Evolutionary conservation across 2,113 vertebrate species (phyloP), one percentile per base, ranked within the genome.

Genomic region (Festucalex cinctus): DNA sequence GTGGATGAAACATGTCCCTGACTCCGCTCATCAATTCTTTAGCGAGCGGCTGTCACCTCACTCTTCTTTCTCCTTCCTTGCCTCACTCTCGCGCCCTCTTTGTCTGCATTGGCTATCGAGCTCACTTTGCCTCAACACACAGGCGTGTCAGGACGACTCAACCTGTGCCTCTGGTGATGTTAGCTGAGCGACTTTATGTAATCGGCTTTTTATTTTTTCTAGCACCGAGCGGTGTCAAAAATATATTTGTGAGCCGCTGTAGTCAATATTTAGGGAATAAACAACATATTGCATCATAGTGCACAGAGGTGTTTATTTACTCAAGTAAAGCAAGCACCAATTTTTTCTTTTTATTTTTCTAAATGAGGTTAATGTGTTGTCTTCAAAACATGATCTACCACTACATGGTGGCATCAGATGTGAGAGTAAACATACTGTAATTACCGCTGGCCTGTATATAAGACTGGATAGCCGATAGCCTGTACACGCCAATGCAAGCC

Each of bases 11-110:
- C 84, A 86, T 89, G 89, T 87, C 81, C 80, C 77, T 79, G 78
- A 65, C 75, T 74, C 81, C 68, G 22, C 81, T 86, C 88, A 90
- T 90, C 88, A 88, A 89, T 91, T 88, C 82, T 88, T 82, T 58
- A 85, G 85, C 75, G 86, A 89, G 85, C 85, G 85, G 83, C 83
- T 80, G 81, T 86, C 83, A 78, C 69, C 71, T 85, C 71, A 37
- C 77, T 76, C 71, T 73, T 77, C 74, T 65, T 65, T 68, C 63
- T 70, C 66, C 60, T 57, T 78, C 62, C 59, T 77, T 32, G 32
- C 63, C 22, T 73, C 57, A 41, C 41, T 54, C n/a, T 32, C 26
- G 9, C 57, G 49, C 37, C 66, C 46, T 7, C 24, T 62, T 62
- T 19, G 12, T 60, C 24, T 41, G 70, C 56, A 37, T 13, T n/a